phyloP scores from a whole-genome alignment of 2,797 vertebrate species.

The Sus cebifrons region DNA sequence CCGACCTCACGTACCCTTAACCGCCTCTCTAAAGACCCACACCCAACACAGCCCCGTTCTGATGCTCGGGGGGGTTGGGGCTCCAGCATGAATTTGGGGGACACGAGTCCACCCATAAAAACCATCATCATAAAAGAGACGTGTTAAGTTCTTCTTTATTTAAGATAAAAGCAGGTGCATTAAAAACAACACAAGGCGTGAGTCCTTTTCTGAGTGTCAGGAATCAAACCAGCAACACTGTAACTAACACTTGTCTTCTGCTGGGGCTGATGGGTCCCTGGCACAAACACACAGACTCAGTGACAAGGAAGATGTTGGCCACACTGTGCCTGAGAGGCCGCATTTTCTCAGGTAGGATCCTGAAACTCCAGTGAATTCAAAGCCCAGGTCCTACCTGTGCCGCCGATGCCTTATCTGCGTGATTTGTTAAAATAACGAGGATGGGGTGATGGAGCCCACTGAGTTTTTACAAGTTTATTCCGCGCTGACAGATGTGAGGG shows the following conservation, averaged over 20 bases:
- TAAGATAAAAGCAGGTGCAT: background rate
- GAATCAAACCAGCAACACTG: rapidly evolving
- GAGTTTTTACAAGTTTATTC: rapidly evolving
- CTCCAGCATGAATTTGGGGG: too few species aligned
- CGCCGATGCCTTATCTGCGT: rapidly evolving
- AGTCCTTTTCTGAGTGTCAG: too few species aligned
- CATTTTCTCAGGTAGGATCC: background rate
- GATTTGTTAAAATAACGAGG: background rate
- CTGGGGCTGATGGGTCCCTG: rapidly evolving
- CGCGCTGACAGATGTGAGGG: background rate
- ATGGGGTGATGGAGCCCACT: background rate
- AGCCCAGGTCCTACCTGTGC: rapidly evolving
- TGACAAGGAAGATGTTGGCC: rapidly evolving
- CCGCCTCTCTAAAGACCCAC: background rate
- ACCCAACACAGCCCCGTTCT: background rate
- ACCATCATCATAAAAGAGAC: background rate
- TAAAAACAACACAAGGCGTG: too few species aligned
- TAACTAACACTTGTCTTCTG: rapidly evolving
- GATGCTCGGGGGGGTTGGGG: background rate
- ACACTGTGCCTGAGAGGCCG: rapidly evolving
- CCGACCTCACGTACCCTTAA: too few species aligned
- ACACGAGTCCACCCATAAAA: background rate
- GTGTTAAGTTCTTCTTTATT: background rate
- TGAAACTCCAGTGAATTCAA: rapidly evolving
- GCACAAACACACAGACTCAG: background rate